Evolutionary conservation across 2,113 vertebrate genomes (phyloP), one percentile per base, ranked within the genome.

Genomic region (Chlorocebus sabaeus): DNA sequence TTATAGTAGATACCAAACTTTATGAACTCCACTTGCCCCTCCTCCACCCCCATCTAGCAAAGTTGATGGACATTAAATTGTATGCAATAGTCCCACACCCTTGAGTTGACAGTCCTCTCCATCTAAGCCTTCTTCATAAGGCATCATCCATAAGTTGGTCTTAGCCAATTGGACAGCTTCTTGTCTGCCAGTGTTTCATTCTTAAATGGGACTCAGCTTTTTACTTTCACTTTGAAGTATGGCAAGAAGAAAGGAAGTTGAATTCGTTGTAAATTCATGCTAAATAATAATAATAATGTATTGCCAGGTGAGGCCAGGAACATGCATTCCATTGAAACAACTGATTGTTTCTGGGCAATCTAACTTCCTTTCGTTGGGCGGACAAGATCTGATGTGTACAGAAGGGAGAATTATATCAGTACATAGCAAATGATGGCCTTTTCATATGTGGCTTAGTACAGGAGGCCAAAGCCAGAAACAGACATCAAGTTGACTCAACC

Each of bases 271-370:
- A 73, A 59, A 35, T 90, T 83, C 73, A 87, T 76, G 86, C 23
- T 17, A 83, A 70, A 87, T 79, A 61, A 96, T 17, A 97, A 78
- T 13, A 61, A 96, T 17, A 97, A 78, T 13, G 48, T 89, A 61
- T 27, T 76, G 50, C 27, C 84, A 97, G 22, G 23, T 59, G 22
- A 95, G 43, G 23, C 50, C 32, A 83, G 68, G 72, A 45, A 25
- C 59, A 81, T 3, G 32, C 68, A 93, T 73, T 82, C 35, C 35
- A 1, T 75, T 86, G 50, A 93, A 73, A 81, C 6, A 73, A 70
- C 50, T 68, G 40, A 86, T 89, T 86, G 13, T 85, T 72, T 96
- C 43, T 64, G 13, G 30, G 8, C 13, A 82, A 87, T 76, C 43
- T 40, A 94, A 57, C 18, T 25, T 72, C 30, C 2, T 79, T 35